Evolutionary conservation across 2,797 vertebrate genomes (phyloP).

Genomic region (Epinephelus awoara): DNA sequence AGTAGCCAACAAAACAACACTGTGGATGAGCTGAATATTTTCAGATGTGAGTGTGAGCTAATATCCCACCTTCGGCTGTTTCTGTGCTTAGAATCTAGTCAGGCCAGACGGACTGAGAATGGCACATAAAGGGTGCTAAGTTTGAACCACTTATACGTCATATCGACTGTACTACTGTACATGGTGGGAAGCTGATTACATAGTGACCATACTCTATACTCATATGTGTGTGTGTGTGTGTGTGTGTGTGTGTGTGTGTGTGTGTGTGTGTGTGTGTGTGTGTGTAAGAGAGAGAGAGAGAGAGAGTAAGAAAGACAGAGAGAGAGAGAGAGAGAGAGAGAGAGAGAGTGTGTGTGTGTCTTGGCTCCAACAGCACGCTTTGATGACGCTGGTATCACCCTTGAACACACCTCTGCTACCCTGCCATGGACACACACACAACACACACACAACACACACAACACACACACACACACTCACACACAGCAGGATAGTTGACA

Average conservation of each 20-base stretch:
- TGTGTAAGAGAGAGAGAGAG: background rate
- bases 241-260: background rate
- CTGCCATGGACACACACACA: conserved; percentile 12
- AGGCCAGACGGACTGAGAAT: conserved; percentile 25
- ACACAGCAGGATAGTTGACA: conserved; percentile 74
- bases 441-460: conserved; percentile 24
- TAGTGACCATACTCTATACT: conserved; percentile 41
- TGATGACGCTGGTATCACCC: conserved; percentile 56
- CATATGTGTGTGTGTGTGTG: conserved; percentile 26
- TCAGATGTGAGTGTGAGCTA: conserved; percentile 19
- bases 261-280: too few species aligned
- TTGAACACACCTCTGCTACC: conserved; percentile 49
- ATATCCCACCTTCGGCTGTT: conserved; percentile 16
- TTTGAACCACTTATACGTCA: conserved; percentile 63
- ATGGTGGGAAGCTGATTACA: conserved; percentile 67
- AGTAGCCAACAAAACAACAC: conserved; percentile 24
- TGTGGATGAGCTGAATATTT: conserved; percentile 22
- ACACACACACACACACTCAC: conserved; percentile 39
- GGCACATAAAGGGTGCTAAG: conserved; percentile 45
- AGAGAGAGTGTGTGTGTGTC: conserved; percentile 5
- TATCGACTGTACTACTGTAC: conserved; percentile 59
- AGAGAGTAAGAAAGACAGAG: background rate
- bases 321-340: background rate
- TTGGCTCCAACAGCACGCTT: conserved; percentile 49
- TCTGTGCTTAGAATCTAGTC: conserved; percentile 16